Percentiles rank a stretch among this genome's conserved stretches.
These are phyloP conservation scores for Anthonomus grandis DNA, from an alignment of 1,140 invertebrate species.

Conservation along the genomic window DNA sequence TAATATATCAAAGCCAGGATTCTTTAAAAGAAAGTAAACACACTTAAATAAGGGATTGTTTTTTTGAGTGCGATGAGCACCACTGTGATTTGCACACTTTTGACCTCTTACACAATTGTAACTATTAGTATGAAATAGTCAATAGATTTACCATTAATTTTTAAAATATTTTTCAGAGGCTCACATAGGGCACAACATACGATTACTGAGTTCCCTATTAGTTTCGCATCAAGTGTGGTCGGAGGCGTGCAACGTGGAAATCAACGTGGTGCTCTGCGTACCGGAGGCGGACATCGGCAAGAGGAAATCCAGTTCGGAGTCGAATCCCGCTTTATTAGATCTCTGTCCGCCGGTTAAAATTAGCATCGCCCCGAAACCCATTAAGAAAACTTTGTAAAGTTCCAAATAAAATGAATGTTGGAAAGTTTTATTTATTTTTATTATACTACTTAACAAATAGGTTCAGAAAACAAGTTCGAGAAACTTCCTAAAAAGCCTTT, in stretches of 20 bases:
- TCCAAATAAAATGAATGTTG: no score
- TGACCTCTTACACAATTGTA: background rate
- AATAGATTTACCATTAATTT: background rate
- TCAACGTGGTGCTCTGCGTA: conserved; percentile 77
- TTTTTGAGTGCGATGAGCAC: background rate
- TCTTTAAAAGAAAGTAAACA: background rate
- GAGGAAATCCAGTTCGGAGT: conserved; percentile 55
- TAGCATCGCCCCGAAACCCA: conserved; percentile 82
- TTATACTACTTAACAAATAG: no score
- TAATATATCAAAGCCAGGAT: background rate
- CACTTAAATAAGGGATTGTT: background rate
- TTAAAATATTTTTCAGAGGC: conserved; percentile 24
- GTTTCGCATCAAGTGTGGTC: conserved; percentile 89
- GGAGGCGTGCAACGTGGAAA: conserved; percentile 84
- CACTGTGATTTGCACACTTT: background rate
- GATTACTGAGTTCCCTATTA: conserved; percentile 79
- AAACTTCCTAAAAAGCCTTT: no score
- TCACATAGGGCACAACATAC: conserved; percentile 60
- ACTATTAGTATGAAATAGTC: background rate
- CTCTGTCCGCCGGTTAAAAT: conserved; percentile 87
- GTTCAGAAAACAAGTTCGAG: no score
- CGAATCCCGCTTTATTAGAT: conserved; percentile 69
- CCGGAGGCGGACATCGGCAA: conserved; percentile 59
- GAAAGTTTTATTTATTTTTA: no score
- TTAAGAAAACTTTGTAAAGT: conserved; percentile 58